Base-by-base conservation (phyloP, 2,797 vertebrate genomes). In the Cryptoprocta ferox region DNA sequence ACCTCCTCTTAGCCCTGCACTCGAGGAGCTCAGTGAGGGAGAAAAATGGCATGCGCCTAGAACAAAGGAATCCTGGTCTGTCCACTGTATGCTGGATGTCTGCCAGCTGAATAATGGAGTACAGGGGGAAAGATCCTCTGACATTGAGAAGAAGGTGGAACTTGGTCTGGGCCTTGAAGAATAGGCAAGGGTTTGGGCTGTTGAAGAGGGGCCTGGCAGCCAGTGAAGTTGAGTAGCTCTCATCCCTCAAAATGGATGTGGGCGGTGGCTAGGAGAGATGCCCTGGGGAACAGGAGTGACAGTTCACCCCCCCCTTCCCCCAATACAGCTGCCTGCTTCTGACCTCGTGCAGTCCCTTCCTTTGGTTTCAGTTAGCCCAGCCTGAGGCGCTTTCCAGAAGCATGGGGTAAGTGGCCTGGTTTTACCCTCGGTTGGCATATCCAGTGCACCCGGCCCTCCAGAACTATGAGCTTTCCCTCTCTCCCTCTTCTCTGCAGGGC, bases 341-440 rank as follows among this genome's bases (percentile, higher is more conserved):
- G 68, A 59, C 61, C 56, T 65, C 88, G 78, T 79, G 35, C 4
- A 37, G 19, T 70, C 30, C 32, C 30, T 2, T 71, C 18, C 78
- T 88, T 88, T 63, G 70, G 61, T 92, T 50, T 90, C 68, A 87
- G 90, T 82, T 73, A 75, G 91, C 6, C 11, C 3, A 81, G 21
- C 32, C 35, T 73, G 73, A 79, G 73, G 78, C 75, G 11, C 80
- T 92, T 94, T 80, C 37, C 59, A 80, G 66, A 87, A 97, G 61
- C n/a, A 18, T 12, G 21, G 37, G 89, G 53, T 13, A 90, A 18
- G 78, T 91, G 81, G 21, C 56, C 26, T 94, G 66, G 30, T 89
- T 90, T 95, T 53, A 45, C 66, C 56, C 35, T 4, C 68, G 32
- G 26, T 53, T 65, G 63, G 14, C 14, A 12, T 81, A 35, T 80